A percentile compares a stretch with the other conserved stretches of the same genome.
Evolutionary conservation across 2,113 vertebrate genomes (phyloP).

Genomic region (Puma concolor): DNA sequence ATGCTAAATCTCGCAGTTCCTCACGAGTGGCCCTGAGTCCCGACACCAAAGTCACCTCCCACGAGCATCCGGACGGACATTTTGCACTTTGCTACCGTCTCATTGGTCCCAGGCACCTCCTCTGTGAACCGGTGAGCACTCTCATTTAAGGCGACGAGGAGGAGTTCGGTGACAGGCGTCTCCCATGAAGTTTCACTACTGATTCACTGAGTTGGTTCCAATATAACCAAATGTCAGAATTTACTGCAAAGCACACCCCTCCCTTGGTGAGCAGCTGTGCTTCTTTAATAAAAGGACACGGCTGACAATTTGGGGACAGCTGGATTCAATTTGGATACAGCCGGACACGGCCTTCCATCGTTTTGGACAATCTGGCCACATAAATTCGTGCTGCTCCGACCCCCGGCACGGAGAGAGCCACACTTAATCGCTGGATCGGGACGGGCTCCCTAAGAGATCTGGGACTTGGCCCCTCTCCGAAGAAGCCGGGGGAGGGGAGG

Average conservation of each 20-base stretch:
- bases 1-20: neutral
- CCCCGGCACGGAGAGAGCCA: neutral
- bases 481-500: neutral
- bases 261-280: neutral
- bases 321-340: neutral
- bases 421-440: neutral
- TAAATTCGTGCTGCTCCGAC: neutral
- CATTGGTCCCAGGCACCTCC: neutral
- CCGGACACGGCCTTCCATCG: neutral
- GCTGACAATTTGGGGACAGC: neutral
- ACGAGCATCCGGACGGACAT: neutral
- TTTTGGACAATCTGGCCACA: neutral
- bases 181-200: neutral
- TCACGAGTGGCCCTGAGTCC: neutral
- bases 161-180: neutral
- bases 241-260: neutral
- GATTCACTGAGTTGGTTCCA: neutral
- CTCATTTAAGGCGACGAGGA: neutral
- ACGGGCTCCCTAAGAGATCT: neutral
- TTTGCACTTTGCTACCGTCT: neutral
- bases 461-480: neutral
- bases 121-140: accelerated
- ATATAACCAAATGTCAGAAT: neutral
- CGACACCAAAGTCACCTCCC: neutral
- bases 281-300: neutral